Percentiles rank a stretch among this genome's conserved stretches.
These are phyloP conservation scores for Todiramphus chloris DNA, from an alignment of 2,113 vertebrate genomes.

Conservation along the genomic window DNA sequence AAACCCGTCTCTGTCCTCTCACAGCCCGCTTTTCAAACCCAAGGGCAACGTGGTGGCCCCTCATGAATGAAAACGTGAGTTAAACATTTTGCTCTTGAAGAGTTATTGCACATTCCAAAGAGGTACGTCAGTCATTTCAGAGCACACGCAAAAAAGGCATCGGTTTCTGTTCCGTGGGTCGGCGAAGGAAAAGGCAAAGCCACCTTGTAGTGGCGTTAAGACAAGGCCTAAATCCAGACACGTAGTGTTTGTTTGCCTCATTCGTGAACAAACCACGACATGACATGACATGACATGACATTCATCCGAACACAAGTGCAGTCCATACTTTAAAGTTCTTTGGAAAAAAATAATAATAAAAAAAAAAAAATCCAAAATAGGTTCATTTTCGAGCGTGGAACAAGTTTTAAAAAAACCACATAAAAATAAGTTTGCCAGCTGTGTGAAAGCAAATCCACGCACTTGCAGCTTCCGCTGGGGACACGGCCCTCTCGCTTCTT, in stretches of 20 bases:
- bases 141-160: slow-evolving; percentile 22
- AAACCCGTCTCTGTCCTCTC: neutral
- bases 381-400: neutral
- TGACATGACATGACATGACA: neutral
- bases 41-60: neutral
- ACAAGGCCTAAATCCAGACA: neutral
- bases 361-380: neutral
- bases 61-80: neutral
- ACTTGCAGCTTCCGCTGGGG: neutral
- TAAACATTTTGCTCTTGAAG: slow-evolving; percentile 47
- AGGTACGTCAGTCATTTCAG: slow-evolving; percentile 9
- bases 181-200: neutral
- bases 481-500: neutral
- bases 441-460: neutral
- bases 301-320: neutral
- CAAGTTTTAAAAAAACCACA: neutral
- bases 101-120: slow-evolving; percentile 61
- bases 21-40: neutral
- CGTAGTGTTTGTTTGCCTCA: neutral
- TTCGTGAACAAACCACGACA: neutral
- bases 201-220: neutral
- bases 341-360: neutral
- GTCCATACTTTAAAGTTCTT: neutral
- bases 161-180: neutral
- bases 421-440: neutral